Percentiles rank a stretch among this genome's conserved stretches.
These are phyloP conservation scores for Kobus ellipsiprymnus DNA, from an alignment of 2,113 vertebrate species.

Conservation along the genomic window DNA sequence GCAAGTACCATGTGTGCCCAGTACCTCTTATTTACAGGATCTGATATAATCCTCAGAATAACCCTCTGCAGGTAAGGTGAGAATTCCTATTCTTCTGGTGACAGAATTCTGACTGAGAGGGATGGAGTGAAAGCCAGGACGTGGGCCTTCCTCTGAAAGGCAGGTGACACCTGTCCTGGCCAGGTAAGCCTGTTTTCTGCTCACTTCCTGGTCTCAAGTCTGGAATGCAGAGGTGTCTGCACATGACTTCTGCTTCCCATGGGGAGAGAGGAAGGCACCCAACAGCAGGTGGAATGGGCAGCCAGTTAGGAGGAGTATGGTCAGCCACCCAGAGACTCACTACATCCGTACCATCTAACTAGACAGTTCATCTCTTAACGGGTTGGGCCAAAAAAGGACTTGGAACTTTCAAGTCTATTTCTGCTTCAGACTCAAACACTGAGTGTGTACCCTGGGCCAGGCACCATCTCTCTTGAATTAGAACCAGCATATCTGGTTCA, in stretches of 20 bases:
- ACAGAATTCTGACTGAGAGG: neutral
- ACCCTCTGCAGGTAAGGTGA: neutral
- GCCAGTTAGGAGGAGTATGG: neutral
- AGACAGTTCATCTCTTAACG: neutral
- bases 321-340: neutral
- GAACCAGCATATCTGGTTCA: neutral
- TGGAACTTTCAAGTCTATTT: neutral
- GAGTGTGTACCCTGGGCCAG: neutral
- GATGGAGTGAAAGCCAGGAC: neutral
- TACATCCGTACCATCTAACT: neutral
- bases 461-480: neutral
- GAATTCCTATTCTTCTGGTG: neutral
- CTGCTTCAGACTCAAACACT: neutral
- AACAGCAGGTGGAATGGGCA: fast-evolving
- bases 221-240: neutral
- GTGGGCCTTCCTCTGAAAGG: neutral
- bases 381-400: neutral
- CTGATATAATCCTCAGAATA: neutral
- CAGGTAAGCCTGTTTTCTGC: neutral
- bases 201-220: neutral
- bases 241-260: neutral
- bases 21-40: neutral
- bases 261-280: neutral
- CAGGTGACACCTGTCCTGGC: neutral
- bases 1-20: neutral